A percentile compares a stretch with the other conserved stretches of the same genome.
Evolutionary conservation across 2,113 vertebrate species (phyloP).

Genomic region (Morone saxatilis): DNA sequence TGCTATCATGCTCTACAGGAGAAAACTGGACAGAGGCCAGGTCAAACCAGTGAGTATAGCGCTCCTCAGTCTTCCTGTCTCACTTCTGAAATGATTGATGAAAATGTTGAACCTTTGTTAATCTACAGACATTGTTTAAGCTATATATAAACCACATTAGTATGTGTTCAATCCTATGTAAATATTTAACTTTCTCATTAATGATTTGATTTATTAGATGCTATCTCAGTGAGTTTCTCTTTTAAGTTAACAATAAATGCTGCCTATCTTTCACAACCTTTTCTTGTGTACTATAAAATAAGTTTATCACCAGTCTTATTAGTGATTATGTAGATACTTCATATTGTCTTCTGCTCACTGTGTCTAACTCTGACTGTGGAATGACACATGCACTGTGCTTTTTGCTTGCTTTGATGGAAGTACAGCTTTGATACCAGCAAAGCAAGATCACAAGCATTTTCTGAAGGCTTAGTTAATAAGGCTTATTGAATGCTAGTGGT

Average conservation of each 20-base stretch:
- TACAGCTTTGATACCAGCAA: not conserved
- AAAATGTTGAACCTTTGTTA: not conserved
- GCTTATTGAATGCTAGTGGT: slow-evolving; percentile 14
- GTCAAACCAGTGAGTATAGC: slow-evolving; percentile 91
- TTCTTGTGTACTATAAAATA: slow-evolving; percentile 18
- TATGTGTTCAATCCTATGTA: not conserved
- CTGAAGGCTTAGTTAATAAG: not conserved
- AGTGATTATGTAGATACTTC: slow-evolving; percentile 3
- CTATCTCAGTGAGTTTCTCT: slow-evolving; percentile 31
- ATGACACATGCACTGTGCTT: slow-evolving; percentile 13
- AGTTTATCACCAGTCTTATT: not conserved
- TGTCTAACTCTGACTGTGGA: slow-evolving; percentile 16
- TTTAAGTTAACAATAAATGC: slow-evolving; percentile 29
- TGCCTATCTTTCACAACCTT: slow-evolving; percentile 23
- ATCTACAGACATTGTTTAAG: not conserved
- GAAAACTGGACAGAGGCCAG: slow-evolving; percentile 94
- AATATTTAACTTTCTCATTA: slow-evolving; percentile 42
- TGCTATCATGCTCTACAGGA: slow-evolving; percentile 92
- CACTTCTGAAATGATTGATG: not conserved
- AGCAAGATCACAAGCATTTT: slow-evolving; percentile 13
- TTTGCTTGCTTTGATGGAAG: slow-evolving; percentile 37
- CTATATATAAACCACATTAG: not conserved
- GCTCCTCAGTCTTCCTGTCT: not conserved
- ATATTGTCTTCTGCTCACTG: not conserved
- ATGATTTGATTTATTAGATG: not conserved